Conservation (phyloP, 2,797 vertebrate species). For the Megaceryle alcyon region DNA sequence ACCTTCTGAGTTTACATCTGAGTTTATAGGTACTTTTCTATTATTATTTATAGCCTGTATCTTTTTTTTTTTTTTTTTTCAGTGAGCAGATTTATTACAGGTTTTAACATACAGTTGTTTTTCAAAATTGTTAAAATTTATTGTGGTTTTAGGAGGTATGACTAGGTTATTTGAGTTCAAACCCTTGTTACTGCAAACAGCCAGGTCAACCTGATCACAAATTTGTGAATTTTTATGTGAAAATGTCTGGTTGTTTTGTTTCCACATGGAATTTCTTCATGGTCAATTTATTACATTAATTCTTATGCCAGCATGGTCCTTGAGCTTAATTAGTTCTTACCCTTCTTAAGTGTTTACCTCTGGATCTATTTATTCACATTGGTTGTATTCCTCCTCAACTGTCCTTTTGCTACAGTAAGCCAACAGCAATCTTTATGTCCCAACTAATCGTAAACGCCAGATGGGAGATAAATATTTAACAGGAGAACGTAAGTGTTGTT, state of each 20-base stretch:
- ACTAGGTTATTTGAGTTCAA: background rate
- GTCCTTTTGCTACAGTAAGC: background rate
- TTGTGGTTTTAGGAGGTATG: background rate
- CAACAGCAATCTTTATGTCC: background rate
- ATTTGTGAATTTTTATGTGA: background rate
- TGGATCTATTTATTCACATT: background rate
- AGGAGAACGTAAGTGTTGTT: background rate
- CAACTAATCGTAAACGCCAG: background rate
- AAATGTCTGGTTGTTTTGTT: background rate
- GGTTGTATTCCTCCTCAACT: background rate
- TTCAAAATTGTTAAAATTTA: background rate
- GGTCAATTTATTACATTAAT: background rate
- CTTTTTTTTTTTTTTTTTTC: background rate
- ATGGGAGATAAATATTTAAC: background rate
- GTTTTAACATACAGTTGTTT: background rate
- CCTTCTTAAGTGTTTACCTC: background rate
- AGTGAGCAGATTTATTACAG: background rate
- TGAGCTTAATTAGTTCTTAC: background rate
- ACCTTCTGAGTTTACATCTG: background rate
- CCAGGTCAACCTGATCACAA: background rate
- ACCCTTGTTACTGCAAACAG: background rate
- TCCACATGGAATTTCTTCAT: background rate
- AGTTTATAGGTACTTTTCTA: background rate
- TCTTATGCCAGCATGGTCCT: background rate
- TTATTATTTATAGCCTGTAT: background rate